Percentiles rank a stretch among this genome's conserved stretches.
These are phyloP conservation scores for Poecilia picta DNA, from an alignment of 2,797 vertebrate species.

Conservation along the genomic window DNA sequence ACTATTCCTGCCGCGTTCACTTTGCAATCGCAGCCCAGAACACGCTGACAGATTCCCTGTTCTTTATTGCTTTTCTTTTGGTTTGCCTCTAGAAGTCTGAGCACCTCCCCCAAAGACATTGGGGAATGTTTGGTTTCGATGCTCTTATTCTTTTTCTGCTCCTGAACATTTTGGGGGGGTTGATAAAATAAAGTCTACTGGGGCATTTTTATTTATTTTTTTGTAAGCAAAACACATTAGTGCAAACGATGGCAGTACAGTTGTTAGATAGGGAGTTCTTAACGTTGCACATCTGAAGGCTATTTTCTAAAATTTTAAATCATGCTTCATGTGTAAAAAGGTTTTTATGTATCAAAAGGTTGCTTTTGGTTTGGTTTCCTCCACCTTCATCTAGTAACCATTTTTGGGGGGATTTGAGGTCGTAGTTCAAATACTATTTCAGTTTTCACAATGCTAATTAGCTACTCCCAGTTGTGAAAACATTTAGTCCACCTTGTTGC, in stretches of 20 bases:
- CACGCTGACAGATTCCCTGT: conserved; percentile 36
- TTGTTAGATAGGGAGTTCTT: conserved; percentile 23
- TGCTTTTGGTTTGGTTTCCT: too few species aligned
- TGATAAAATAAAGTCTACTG: background rate
- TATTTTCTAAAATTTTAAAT: conserved; percentile 18
- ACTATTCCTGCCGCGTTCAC: conserved; percentile 37
- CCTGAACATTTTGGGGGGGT: background rate
- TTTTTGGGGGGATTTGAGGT: background rate
- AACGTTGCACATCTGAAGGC: conserved; percentile 7
- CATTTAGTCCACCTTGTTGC: background rate
- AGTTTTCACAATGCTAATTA: background rate
- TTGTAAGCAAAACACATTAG: conserved; percentile 10
- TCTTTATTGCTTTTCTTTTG: conserved; percentile 15
- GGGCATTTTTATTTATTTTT: background rate
- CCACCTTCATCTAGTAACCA: too few species aligned
- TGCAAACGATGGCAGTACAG: conserved; percentile 28
- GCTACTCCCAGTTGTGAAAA: background rate
- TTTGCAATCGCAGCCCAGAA: conserved; percentile 8
- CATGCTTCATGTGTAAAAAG: background rate
- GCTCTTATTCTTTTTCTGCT: background rate
- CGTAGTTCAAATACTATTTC: background rate
- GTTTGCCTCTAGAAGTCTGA: conserved; percentile 5
- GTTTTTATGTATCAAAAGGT: too few species aligned
- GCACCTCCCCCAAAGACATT: conserved; percentile 30
- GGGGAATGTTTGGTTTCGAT: background rate